Base-by-base conservation (phyloP, 2,113 vertebrate genomes). In the Dendropsophus ebraccatus region DNA sequence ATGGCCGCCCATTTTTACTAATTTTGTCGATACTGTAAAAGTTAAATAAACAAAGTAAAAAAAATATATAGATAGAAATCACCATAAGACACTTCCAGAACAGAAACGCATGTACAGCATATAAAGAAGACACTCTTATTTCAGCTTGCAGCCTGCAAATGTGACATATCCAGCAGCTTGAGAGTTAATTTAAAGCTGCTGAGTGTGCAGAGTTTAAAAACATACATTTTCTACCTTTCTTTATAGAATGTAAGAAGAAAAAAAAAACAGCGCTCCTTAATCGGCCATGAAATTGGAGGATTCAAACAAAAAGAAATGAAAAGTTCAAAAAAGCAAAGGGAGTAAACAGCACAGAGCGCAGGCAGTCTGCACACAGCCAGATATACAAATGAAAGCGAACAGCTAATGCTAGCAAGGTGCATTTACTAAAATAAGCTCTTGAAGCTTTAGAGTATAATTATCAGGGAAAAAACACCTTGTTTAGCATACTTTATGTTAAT, bases 401-500 rank as follows among this genome's bases (percentile, higher is more conserved):
- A 87, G 90, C 88, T 87, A 91, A 90, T 91, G 88, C 50, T 69
- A 86, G 87, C 87, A 88, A 93, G 90, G 91, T 91, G 92, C 93
- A 94, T 94, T 95, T 93, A 91, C 92, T 92, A 21, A 89, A 93
- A 95, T 95, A 95, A 95, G 94, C 93, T 94, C 91, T 90, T 93
- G 93, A 92, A 91, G 92, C 94, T 94, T 95, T 90, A 89, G 94
- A 95, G 94, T 93, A 93, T 95, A 96, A 96, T 96, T 96, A 96
- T 93, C 94, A 94, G 91, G 85, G 82, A 90, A 90, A 91, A 93
- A 92, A 93, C 92, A 93, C 84, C 79, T 94, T 95, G 94, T 94
- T 95, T 95, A 94, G 94, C 94, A 95, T 95, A 93, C 91, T 94
- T 94, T 94, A 95, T 95, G 95, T 95, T 95, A 96, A 96, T 95